phyloP scores from a whole-genome alignment of 2,113 vertebrate species.

The Aramus guarauna region DNA sequence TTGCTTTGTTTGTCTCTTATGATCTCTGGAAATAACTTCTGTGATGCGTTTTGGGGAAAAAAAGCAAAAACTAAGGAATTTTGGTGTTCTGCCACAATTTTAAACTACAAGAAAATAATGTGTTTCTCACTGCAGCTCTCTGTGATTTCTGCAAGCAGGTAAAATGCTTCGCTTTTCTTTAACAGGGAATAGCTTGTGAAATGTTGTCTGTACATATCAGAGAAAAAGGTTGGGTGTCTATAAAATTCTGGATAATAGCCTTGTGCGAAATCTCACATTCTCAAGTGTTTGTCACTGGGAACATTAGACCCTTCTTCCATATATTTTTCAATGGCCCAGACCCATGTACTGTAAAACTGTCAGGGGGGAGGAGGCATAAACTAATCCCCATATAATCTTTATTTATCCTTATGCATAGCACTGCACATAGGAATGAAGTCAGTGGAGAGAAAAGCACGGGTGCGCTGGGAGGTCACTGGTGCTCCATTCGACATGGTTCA shows the following conservation, averaged over 20 bases:
- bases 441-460: neutral
- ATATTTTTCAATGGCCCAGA: neutral
- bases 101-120: neutral
- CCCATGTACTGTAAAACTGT: neutral
- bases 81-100: constrained; percentile 1
- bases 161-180: neutral
- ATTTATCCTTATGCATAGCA: neutral
- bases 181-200: neutral
- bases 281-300: neutral
- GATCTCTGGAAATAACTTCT: neutral
- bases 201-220: neutral
- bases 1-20: neutral
- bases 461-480: neutral
- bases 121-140: neutral
- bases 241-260: neutral
- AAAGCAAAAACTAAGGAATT: neutral
- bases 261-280: neutral
- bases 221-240: neutral
- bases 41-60: neutral
- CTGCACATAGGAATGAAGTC: neutral
- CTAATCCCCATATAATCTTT: neutral
- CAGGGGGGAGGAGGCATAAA: neutral
- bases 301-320: neutral
- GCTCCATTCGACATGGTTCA: neutral
- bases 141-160: neutral